These are phyloP conservation scores for Poecilia wingei DNA, from an alignment of 2,797 vertebrate genomes.

Conservation along the genomic window DNA sequence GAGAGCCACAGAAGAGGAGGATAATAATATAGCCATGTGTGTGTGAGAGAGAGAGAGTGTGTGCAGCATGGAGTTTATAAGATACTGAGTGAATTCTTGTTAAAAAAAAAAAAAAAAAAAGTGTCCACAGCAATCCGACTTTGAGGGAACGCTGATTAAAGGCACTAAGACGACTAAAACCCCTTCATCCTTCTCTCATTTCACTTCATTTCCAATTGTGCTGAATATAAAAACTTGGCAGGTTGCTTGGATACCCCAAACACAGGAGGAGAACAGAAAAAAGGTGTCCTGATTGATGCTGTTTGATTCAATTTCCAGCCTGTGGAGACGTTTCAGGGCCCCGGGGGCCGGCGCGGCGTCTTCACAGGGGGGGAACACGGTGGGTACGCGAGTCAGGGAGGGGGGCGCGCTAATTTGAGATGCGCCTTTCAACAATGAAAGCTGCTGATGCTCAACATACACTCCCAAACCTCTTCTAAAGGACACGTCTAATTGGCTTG, in stretches of 20 bases:
- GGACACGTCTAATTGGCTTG: conserved; percentile 72
- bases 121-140: conserved; percentile 28
- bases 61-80: conserved; percentile 53
- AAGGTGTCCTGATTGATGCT: conserved; percentile 77
- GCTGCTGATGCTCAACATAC: conserved; percentile 74
- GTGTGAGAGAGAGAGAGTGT: conserved; percentile 18
- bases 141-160: conserved; percentile 40
- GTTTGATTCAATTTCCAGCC: conserved; percentile 81
- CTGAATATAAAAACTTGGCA: conserved; percentile 45
- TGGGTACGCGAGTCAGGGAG: conserved; percentile 3
- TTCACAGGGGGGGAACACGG: conserved; percentile 65
- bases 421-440: conserved; percentile 74
- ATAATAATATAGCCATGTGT: conserved; percentile 79
- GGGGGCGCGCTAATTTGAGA: conserved; percentile 65
- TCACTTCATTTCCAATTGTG: conserved; percentile 45
- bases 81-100: conserved; percentile 27
- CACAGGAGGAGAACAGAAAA: conserved; percentile 41
- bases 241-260: conserved; percentile 59
- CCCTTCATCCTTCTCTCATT: conserved; percentile 29
- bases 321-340: conserved; percentile 81
- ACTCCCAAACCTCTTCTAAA: conserved; percentile 66
- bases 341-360: conserved; percentile 70
- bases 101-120: conserved; percentile 24
- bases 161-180: conserved; percentile 32
- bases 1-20: conserved; percentile 92